A percentile compares a stretch with the other conserved stretches of the same genome.
Conservation (phyloP, 2,888 invertebrate genomes). For the Plutella xylostella region DNA sequence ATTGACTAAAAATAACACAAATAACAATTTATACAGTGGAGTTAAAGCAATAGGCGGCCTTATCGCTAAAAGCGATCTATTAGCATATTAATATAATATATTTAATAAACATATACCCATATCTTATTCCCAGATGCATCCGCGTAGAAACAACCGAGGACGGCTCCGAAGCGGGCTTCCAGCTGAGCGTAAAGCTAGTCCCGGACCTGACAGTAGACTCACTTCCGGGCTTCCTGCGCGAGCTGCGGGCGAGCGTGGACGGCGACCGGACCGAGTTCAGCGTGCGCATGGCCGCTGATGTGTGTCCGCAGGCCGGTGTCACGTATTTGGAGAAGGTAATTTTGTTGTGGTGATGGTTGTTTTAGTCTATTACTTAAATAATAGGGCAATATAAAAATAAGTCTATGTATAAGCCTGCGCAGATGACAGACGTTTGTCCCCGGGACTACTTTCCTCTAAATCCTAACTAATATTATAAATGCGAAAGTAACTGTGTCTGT, state of each 20-base stretch:
- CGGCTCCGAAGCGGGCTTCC: constrained; percentile 44
- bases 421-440: no score
- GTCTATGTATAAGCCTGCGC: no score
- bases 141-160: constrained; percentile 47
- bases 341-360: no score
- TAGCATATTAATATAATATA: no score
- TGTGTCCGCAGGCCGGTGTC: constrained; percentile 60
- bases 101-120: neutral
- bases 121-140: constrained; percentile 51
- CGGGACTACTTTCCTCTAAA: no score
- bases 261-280: constrained; percentile 25
- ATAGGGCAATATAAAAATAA: no score
- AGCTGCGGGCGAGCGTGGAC: constrained; percentile 34
- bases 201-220: constrained; percentile 39
- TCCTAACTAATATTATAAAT: no score
- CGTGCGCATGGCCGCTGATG: constrained; percentile 47
- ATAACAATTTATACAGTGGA: neutral
- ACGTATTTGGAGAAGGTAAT: constrained; percentile 71
- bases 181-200: constrained; percentile 63
- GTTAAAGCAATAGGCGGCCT: no score
- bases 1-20: neutral
- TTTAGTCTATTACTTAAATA: no score
- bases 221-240: constrained; percentile 38
- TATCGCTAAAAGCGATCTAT: no score
- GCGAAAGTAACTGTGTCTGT: no score